phyloP scores from a whole-genome alignment of 2,113 vertebrate species.

The Campylomormyrus tamandua region DNA sequence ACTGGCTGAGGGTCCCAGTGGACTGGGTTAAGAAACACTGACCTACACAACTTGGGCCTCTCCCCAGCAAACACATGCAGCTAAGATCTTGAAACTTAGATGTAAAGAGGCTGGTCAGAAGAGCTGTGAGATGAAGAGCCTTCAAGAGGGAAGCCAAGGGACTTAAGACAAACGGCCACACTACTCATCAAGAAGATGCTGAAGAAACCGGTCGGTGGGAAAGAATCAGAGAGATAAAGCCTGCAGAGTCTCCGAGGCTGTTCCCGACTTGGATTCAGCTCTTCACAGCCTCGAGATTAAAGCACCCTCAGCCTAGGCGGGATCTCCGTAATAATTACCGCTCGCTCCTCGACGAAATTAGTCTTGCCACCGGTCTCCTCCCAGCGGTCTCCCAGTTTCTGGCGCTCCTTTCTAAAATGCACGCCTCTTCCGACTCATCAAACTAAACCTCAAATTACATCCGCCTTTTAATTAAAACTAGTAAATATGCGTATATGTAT shows the following conservation, averaged over 20 bases:
- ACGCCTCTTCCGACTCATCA: background rate
- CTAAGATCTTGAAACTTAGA: background rate
- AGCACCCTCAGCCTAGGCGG: background rate
- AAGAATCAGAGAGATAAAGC: background rate
- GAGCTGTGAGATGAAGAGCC: background rate
- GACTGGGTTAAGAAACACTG: background rate
- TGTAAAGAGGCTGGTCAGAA: background rate
- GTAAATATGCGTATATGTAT: background rate
- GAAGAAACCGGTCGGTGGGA: background rate
- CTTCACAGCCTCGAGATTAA: background rate
- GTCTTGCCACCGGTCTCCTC: background rate
- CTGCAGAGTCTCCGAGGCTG: background rate
- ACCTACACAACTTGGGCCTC: constrained; percentile 24
- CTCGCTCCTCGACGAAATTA: background rate
- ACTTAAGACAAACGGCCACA: background rate
- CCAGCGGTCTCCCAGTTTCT: background rate
- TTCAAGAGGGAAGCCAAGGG: background rate
- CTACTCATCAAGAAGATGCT: background rate
- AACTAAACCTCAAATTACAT: background rate
- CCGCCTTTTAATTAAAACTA: background rate
- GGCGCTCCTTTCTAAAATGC: background rate
- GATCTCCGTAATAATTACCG: background rate
- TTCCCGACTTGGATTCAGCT: background rate
- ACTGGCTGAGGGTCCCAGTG: background rate
- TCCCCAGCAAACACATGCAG: background rate